Percentiles rank a stretch among this genome's conserved stretches.
Evolutionary conservation across 2,113 vertebrate genomes (phyloP).

Genomic region (Candoia aspera): DNA sequence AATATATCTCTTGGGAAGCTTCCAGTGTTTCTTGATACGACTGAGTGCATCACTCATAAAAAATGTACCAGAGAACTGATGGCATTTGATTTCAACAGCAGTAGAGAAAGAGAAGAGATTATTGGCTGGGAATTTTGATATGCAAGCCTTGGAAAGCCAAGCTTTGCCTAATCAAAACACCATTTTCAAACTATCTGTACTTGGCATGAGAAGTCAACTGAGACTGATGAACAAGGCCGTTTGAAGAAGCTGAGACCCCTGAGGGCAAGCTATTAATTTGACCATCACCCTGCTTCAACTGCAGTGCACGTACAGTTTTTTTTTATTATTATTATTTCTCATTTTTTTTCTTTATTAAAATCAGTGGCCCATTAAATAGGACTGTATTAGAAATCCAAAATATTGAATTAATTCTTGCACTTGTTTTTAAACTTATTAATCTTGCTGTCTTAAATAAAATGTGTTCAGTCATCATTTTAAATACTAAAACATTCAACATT

Average conservation of each 20-base stretch:
- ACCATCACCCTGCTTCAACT: background rate
- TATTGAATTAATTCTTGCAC: background rate
- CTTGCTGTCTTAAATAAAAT: background rate
- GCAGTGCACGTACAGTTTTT: background rate
- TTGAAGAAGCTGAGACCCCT: background rate
- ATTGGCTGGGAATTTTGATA: background rate
- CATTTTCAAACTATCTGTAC: background rate
- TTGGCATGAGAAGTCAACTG: constrained; percentile 2
- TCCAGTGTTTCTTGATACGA: constrained; percentile 28
- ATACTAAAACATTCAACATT: background rate
- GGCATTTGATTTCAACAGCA: constrained; percentile 48
- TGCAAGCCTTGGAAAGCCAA: background rate
- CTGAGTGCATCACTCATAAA: constrained; percentile 45
- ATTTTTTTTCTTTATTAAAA: background rate
- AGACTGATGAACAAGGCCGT: background rate
- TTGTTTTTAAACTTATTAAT: background rate
- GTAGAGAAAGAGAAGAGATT: constrained; percentile 3
- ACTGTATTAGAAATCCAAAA: background rate
- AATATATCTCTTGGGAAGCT: constrained; percentile 39
- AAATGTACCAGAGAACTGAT: constrained; percentile 40
- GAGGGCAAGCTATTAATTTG: background rate
- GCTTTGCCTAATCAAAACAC: constrained; percentile 9
- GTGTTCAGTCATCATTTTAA: background rate
- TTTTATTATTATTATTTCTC: background rate
- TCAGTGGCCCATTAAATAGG: background rate